A percentile compares a stretch with the other conserved stretches of the same genome.
Evolutionary conservation across 2,797 vertebrate species (phyloP).

Genomic region (Varecia variegata): DNA sequence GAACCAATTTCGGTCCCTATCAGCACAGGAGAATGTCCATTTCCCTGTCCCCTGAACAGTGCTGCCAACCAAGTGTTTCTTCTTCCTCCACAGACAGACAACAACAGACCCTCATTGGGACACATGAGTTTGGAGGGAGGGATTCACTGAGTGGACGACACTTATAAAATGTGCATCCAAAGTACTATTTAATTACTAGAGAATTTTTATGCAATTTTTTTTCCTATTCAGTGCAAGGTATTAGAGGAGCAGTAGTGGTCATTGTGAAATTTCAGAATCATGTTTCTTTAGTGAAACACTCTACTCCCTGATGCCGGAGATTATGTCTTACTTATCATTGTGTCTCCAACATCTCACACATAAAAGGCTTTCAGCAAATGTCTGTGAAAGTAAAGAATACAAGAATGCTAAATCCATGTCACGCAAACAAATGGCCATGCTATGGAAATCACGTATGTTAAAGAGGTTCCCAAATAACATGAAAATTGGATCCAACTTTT

Average conservation of each 20-base stretch:
- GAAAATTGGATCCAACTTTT: neutral
- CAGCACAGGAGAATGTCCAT: neutral
- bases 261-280: neutral
- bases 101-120: neutral
- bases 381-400: neutral
- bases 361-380: slow-evolving; percentile 1
- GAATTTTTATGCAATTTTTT: neutral
- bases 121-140: neutral
- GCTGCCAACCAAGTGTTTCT: neutral
- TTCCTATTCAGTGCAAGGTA: neutral
- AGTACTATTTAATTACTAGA: neutral
- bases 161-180: neutral
- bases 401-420: neutral
- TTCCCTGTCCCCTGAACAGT: neutral
- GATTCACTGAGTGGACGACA: neutral
- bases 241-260: neutral
- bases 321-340: neutral
- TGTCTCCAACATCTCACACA: neutral
- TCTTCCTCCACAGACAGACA: neutral
- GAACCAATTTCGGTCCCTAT: neutral
- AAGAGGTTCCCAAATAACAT: neutral
- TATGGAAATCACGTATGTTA: neutral
- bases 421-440: neutral
- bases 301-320: neutral
- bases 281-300: neutral